phyloP scores from a whole-genome alignment of 2,888 invertebrate genomes.

The Zaprionus lineosus region DNA sequence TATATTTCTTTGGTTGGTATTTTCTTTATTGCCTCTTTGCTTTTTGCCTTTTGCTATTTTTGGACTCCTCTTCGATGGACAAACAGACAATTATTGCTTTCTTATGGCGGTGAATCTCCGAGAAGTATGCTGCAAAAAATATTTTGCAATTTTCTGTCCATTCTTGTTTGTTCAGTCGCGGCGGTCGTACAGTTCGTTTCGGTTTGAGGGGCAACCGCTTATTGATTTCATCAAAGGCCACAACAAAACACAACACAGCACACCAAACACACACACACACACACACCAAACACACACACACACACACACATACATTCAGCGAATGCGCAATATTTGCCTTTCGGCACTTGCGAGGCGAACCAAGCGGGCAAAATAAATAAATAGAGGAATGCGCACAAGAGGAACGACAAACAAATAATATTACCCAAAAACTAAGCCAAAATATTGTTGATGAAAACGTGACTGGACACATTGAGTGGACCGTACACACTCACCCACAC shows the following conservation, averaged over 20 bases:
- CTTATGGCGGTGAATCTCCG: constrained; percentile 45
- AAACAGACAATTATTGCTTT: constrained; percentile 30
- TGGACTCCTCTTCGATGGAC: not conserved
- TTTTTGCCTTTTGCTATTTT: too few relatives aligned
- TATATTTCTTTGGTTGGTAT: too few relatives aligned
- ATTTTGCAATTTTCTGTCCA: constrained; percentile 49
- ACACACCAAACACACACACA: too few relatives aligned
- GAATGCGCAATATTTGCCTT: constrained; percentile 71
- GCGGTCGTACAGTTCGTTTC: constrained; percentile 23
- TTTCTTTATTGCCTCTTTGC: constrained; percentile 6
- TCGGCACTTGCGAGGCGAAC: constrained; percentile 52
- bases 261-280: too few relatives aligned
- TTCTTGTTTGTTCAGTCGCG: constrained; percentile 42
- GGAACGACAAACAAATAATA: constrained; percentile 64
- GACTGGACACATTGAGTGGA: constrained; percentile 65
- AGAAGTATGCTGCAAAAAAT: constrained; percentile 64
- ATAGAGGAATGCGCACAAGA: constrained; percentile 35
- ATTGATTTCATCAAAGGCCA: constrained; percentile 63
- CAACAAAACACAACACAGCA: constrained; percentile 45
- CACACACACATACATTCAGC: too few relatives aligned
- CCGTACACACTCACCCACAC: constrained; percentile 21
- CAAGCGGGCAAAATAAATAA: constrained; percentile 65
- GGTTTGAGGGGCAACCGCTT: constrained; percentile 45
- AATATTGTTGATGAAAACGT: constrained; percentile 69
- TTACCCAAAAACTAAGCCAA: constrained; percentile 72